phyloP scores from a whole-genome alignment of 2,113 vertebrate genomes.

The Lontra canadensis region DNA sequence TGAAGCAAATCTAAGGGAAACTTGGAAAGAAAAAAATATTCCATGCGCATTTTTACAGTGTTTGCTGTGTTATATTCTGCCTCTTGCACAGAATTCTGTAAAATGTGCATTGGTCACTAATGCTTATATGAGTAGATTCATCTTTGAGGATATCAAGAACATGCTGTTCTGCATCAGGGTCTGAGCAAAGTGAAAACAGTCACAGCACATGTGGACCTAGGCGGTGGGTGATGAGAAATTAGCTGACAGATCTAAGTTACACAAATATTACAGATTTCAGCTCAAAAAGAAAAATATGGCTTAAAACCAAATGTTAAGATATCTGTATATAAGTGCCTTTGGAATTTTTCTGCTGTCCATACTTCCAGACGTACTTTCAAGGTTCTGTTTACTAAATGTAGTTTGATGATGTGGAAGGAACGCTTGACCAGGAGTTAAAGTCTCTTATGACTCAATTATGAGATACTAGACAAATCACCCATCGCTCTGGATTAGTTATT shows the following conservation, averaged over 20 bases:
- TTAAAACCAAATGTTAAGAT: constrained; percentile 20
- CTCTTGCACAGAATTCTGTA: background rate
- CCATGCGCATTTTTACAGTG: background rate
- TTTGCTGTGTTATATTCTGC: background rate
- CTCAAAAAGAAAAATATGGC: background rate
- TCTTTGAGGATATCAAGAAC: background rate
- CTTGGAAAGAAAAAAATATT: background rate
- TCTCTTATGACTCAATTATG: background rate
- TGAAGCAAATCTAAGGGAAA: constrained; percentile 6
- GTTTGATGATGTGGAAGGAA: background rate
- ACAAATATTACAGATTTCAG: background rate
- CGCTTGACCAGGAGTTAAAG: background rate
- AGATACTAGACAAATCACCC: background rate
- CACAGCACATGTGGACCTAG: background rate
- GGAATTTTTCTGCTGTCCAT: background rate
- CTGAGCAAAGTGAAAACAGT: background rate
- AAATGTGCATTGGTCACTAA: background rate
- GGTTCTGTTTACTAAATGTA: background rate
- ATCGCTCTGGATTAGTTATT: background rate
- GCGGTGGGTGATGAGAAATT: background rate
- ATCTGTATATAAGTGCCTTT: background rate
- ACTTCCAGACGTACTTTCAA: background rate
- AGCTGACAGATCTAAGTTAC: background rate
- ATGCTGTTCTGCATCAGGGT: background rate
- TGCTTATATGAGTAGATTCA: background rate